Base-by-base conservation (phyloP, 2,888 invertebrate genomes). In the Lasiommata megera region DNA sequence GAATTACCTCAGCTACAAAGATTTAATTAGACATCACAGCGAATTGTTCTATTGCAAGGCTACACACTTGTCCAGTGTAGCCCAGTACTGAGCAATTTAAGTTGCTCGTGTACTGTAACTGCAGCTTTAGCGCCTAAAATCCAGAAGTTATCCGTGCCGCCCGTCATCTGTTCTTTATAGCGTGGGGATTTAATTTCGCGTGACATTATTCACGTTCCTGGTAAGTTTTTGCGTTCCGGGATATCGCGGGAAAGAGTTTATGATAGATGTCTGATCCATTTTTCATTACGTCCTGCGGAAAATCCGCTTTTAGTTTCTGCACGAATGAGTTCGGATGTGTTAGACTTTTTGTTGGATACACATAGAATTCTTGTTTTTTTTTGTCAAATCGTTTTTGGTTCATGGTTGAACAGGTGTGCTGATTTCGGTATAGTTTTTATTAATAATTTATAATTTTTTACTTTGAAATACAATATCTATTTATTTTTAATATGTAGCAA, bases 141-240 rank as follows among this genome's bases (percentile, higher is more conserved):
- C 60, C 50, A 40, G 61, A 62, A 68, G 62, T 66, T 69, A 56
- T 63, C 66, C 59, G 53, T 55, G 54, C 56, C 69, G 64, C 73
- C 69, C 86, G 85, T 82, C 88, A 87, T 86, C 83, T 88, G 88
- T 79, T 77, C 80, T 84, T 88, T 87, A 88, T 87, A 74, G 86
- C 84, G 69, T 66, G 64, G 65, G 76, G 80, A 80, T 88, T 88
- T 88, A 86, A 88, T 88, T 88, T 84, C 83, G 82, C 72, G 73
- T 77, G 81, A 86, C 88, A 86, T 88, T 88, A 86, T 82, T 88
- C 88, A 87, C 77, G 72, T 69, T 67, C 68, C 73, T 77, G 71
- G 76, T 76, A 82, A 84, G 80, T 87, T 88, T 87, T 88, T 83
- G 76, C 72, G 75, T 73, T 72, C 73, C 72, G 72, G 63, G 62